Base-by-base conservation (phyloP, 2,888 invertebrate genomes). In the Tridacna gigas region DNA sequence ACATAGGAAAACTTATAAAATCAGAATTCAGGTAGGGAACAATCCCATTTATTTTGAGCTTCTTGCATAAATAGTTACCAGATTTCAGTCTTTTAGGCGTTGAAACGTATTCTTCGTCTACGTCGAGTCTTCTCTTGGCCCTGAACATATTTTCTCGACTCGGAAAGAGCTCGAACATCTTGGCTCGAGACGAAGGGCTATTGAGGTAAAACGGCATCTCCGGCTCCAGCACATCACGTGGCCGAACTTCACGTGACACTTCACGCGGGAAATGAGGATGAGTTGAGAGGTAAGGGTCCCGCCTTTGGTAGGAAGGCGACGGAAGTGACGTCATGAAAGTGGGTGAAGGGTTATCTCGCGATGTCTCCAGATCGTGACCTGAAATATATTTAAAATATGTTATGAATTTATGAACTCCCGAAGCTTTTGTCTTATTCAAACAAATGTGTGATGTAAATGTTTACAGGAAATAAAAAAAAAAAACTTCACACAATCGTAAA, bases 61-160 rank as follows among this genome's bases (percentile, higher is more conserved):
- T 7, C 2, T 37, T 37, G 20, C 56, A 3, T 56, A 3, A 56
- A 47, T 20, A 74, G 69, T 60, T 77, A 86, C 86, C 86, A 37
- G 67, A 75, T 74, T 87, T 84, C 15, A 84, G 61, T 56, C 87
- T 71, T 74, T 87, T 87, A 12, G 84, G 82, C 18, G 87, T 77
- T 18, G 84, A 74, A 20, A 78, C 65, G 22, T 84, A 84, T 25
- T 84, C 84, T 5, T 82, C 76, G 56, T 87, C 87, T n/a, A 87
- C 77, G 26, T 87, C 87, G 1, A 87, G 67, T 4, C 84, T 82
- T 56, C 87, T 78, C 74, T 87, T 87, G n/a, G 84, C 87, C 51
- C 82, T 78, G 63, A 83, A 77, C 28, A 28, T 18, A 37, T 75
- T 63, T 56, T 74, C 79, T 26, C 73, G 63, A 26, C 78, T 80